Evolutionary conservation across 1,140 invertebrate genomes (phyloP), one percentile per base, ranked within the genome.

Genomic region (Octopus sinensis): DNA sequence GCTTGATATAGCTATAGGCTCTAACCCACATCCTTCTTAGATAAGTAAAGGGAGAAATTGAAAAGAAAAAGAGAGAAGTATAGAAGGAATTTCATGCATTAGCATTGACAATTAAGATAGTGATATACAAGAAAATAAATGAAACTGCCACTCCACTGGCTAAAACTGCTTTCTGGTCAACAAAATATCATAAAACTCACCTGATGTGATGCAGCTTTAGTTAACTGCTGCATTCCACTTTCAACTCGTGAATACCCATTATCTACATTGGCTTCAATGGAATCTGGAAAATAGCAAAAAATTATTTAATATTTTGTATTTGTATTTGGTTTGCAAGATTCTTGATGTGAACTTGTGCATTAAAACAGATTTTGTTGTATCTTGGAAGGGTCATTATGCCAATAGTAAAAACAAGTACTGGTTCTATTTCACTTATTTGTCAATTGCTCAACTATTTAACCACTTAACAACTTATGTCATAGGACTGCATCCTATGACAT

Each of bases 241-340:
- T 94, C 93, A 0, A 99, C 96, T 88, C 95, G 94, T 79, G 95
- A 93, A 82, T 94, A 93, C 9, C 97, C 95, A 85, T 93, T 93
- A 90, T 98, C 97, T 54, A 99, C 96, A 88, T 95, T 96, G 1
- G 96, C 95, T 92, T 99, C 98, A 87, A 99, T 99, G 23, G 96
- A 97, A 90, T 98, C 97, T 97, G 90, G 5, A 87, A 84, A 30
- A 79, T 54, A 80, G 23, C 10, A 76, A 30, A 76, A 76, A 23
- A 2, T 17, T 76, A n/a, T 13, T 13, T 12, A 68, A 68, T n/a
- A 68, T 68, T 68, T n/a, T n/a, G n/a, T 12, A 1, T 13, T n/a
- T 68, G n/a, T 13, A 13, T 68, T 43, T 43, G 30, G 30, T n/a
- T 68, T 68, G n/a, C 62, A 68, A 68, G 62, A n/a, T 68, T 13